A percentile compares a stretch with the other conserved stretches of the same genome.
phyloP scores from a whole-genome alignment of 1,140 invertebrate genomes.

The Trichonephila clavata region DNA sequence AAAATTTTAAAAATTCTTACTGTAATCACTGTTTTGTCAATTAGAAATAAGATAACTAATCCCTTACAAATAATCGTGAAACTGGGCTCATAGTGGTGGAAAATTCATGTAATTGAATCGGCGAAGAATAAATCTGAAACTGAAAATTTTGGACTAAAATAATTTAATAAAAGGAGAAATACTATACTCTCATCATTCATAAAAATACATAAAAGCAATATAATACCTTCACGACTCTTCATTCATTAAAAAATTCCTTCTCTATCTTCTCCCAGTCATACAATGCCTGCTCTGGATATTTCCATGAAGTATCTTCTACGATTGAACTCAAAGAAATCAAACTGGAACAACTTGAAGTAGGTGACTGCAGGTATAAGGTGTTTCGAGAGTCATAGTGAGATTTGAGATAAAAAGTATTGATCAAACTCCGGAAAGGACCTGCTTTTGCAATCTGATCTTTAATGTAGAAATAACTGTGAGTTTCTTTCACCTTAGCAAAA shows the following conservation, averaged over 20 bases:
- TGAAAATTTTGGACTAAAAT: no score
- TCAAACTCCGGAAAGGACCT: neutral
- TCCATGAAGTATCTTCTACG: neutral
- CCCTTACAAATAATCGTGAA: no score
- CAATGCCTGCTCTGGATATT: neutral
- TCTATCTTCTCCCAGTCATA: slow-evolving; percentile 2
- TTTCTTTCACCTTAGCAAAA: slow-evolving; percentile 17
- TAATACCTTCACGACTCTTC: neutral
- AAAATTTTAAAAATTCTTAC: no score
- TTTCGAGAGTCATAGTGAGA: neutral
- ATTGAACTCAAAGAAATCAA: neutral
- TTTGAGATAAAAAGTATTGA: neutral
- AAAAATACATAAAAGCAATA: neutral
- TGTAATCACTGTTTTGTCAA: no score
- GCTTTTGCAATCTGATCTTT: neutral
- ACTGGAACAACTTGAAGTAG: neutral
- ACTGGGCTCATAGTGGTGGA: no score
- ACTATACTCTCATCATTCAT: neutral
- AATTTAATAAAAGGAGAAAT: no score
- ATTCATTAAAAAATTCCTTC: neutral
- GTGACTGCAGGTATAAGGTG: neutral
- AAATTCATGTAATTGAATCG: no score
- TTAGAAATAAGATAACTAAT: no score
- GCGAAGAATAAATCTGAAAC: no score
- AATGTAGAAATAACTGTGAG: neutral